These are phyloP conservation scores for Microtus montanus DNA, from an alignment of 2,113 vertebrate genomes.

Conservation along the genomic window DNA sequence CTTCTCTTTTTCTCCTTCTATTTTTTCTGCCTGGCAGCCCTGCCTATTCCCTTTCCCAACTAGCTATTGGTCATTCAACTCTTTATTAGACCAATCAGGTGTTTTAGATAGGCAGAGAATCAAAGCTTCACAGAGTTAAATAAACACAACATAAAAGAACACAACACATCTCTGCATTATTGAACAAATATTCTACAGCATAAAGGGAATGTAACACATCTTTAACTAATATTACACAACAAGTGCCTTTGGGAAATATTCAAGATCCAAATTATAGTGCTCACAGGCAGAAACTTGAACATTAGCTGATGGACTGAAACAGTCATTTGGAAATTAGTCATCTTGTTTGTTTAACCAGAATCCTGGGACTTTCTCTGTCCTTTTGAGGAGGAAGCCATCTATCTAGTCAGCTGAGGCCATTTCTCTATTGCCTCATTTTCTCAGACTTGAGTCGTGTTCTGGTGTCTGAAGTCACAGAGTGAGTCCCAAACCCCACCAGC, in stretches of 20 bases:
- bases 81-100: neutral
- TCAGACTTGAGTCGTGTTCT: neutral
- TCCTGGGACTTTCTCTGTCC: neutral
- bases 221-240: neutral
- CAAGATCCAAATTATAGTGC: neutral
- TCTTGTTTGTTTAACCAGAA: neutral
- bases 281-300: neutral
- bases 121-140: neutral
- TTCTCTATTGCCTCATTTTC: neutral
- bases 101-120: neutral
- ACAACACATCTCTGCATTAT: neutral
- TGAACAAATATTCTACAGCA: neutral
- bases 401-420: neutral
- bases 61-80: neutral
- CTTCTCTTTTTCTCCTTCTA: neutral
- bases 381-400: neutral
- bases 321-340: neutral
- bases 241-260: neutral
- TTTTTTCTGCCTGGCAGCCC: neutral
- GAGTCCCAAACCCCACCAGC: neutral
- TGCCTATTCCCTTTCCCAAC: neutral
- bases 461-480: conserved; percentile 6
- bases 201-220: neutral
- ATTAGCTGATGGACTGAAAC: neutral
- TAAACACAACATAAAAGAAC: neutral